Percentiles rank a stretch among this genome's conserved stretches.
Conservation (phyloP, 2,113 vertebrate species). For the Oreotrochilus melanogaster region DNA sequence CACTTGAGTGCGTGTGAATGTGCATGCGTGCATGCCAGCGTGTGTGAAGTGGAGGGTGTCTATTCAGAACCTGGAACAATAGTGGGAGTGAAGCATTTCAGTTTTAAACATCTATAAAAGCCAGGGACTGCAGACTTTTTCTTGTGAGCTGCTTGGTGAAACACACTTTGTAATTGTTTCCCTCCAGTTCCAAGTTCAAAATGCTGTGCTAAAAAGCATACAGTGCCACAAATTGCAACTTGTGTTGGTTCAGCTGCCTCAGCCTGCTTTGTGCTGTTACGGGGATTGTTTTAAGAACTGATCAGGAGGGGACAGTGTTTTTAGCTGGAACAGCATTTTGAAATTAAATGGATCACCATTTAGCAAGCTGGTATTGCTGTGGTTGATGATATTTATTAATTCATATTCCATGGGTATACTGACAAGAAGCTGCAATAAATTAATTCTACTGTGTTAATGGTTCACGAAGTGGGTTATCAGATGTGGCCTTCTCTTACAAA, state of each 20-base stretch:
- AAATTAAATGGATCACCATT: constrained; percentile 1
- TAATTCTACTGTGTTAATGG: constrained; percentile 34
- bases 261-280: not conserved
- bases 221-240: not conserved
- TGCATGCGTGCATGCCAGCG: not conserved
- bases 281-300: not conserved
- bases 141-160: not conserved
- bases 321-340: not conserved
- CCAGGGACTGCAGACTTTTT: not conserved
- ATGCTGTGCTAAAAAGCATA: not conserved
- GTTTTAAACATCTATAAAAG: constrained; percentile 6
- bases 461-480: not conserved
- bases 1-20: not conserved
- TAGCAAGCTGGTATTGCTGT: not conserved
- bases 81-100: constrained; percentile 42
- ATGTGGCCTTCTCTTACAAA: not conserved
- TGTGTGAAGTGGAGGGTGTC: not conserved
- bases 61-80: constrained; percentile 28
- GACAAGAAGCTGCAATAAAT: constrained; percentile 42
- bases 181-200: not conserved
- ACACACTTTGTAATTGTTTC: not conserved
- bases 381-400: not conserved
- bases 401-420: constrained; percentile 15
- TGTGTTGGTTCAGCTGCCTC: not conserved
- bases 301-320: not conserved